Percentiles rank a stretch among this genome's conserved stretches.
phyloP scores from a whole-genome alignment of 2,797 vertebrate genomes.

The Eremophila alpestris region DNA sequence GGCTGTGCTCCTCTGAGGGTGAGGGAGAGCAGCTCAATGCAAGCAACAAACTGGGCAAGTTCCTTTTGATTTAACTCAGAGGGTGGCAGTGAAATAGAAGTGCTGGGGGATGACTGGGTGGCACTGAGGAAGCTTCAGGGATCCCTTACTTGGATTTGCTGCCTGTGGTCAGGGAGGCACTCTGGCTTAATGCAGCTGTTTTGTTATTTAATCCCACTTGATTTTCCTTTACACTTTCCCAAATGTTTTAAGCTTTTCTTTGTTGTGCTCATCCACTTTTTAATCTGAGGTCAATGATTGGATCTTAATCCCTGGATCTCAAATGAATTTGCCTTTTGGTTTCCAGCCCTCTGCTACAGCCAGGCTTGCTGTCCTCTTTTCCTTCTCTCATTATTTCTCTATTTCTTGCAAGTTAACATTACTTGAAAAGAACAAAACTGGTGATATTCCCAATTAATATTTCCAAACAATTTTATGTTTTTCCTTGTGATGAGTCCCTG shows the following conservation, averaged over 20 bases:
- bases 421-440: background rate
- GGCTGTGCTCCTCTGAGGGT: background rate
- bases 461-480: background rate
- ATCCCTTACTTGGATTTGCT: background rate
- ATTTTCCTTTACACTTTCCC: constrained; percentile 50
- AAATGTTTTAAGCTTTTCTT: constrained; percentile 55
- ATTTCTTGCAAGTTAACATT: background rate
- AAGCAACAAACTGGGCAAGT: background rate
- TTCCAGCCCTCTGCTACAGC: background rate
- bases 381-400: background rate
- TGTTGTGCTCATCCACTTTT: constrained; percentile 26
- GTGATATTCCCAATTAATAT: background rate
- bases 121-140: background rate
- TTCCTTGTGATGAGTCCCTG: background rate
- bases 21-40: background rate
- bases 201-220: constrained; percentile 24
- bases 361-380: background rate
- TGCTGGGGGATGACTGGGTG: background rate
- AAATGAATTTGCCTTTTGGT: constrained; percentile 17
- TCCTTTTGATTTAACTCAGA: background rate
- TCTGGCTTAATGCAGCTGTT: constrained; percentile 40
- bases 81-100: background rate
- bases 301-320: constrained; percentile 38
- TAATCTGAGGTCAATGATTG: constrained; percentile 37
- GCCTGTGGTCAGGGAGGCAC: background rate